Conservation (phyloP, 1,140 invertebrate genomes). For the Scaptomyza hsui region DNA sequence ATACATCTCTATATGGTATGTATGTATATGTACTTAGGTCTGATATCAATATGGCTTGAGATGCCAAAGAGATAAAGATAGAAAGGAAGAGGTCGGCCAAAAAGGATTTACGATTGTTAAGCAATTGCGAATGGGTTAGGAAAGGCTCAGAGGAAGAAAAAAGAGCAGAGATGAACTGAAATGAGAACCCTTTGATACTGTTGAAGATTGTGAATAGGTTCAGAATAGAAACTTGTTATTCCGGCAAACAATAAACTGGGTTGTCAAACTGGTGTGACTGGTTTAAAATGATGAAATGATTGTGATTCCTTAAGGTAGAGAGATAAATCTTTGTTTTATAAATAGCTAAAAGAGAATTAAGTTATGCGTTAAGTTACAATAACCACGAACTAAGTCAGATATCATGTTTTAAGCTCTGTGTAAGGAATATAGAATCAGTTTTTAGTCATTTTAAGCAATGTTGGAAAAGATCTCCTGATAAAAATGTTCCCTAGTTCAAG, state of each 20-base stretch:
- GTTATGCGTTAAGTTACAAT: too few relatives aligned
- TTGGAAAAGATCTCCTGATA: too few relatives aligned
- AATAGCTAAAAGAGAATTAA: too few relatives aligned
- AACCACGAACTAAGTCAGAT: too few relatives aligned
- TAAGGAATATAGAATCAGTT: too few relatives aligned
- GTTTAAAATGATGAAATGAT: too few relatives aligned
- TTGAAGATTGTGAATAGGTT: neutral
- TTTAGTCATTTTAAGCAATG: too few relatives aligned
- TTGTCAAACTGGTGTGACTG: too few relatives aligned
- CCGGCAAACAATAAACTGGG: neutral
- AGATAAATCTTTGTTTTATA: too few relatives aligned
- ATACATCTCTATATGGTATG: too few relatives aligned
- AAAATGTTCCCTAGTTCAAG: neutral
- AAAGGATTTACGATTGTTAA: neutral
- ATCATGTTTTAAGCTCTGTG: too few relatives aligned
- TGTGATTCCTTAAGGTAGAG: too few relatives aligned
- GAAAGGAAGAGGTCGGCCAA: neutral
- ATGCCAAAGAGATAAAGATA: neutral
- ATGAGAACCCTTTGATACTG: neutral
- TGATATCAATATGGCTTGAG: slow-evolving; percentile 1
- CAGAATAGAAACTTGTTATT: neutral
- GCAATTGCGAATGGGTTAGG: neutral
- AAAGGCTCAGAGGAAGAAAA: neutral
- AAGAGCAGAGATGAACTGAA: neutral
- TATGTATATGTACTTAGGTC: neutral